These are phyloP conservation scores for Gila orcuttii DNA, from an alignment of 2,113 vertebrate genomes.

Conservation along the genomic window DNA sequence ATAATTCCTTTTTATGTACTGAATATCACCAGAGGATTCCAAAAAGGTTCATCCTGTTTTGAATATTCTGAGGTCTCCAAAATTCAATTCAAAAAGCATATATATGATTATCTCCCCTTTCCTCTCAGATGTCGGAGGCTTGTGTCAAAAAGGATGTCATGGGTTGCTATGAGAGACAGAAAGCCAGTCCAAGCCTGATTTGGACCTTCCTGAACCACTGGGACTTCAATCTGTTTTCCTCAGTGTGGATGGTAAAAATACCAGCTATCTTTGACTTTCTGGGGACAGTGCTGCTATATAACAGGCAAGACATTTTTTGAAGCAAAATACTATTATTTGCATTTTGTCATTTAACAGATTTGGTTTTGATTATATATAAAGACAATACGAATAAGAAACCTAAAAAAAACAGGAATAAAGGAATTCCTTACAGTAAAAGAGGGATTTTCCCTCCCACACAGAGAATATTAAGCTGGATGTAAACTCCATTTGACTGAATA, in stretches of 20 bases:
- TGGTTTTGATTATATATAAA: background rate
- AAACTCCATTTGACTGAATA: conserved; percentile 3
- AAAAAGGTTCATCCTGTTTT: conserved; percentile 20
- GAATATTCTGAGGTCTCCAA: conserved; percentile 17
- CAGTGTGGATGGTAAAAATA: conserved; percentile 26
- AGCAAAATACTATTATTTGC: background rate
- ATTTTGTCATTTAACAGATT: background rate
- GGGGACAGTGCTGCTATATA: background rate
- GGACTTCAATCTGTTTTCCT: conserved; percentile 23
- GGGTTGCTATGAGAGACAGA: conserved; percentile 33
- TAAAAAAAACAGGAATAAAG: background rate
- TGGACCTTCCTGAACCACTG: conserved; percentile 44
- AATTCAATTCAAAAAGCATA: conserved; percentile 16
- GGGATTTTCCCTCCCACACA: conserved; percentile 5
- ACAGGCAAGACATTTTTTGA: background rate
- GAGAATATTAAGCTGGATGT: conserved; percentile 20
- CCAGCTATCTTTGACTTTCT: conserved; percentile 23
- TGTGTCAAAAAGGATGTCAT: conserved; percentile 58
- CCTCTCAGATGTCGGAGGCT: conserved; percentile 35
- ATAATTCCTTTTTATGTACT: background rate
- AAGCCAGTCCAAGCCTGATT: conserved; percentile 51
- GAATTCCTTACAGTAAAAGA: background rate
- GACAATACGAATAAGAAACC: background rate
- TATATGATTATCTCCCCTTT: conserved; percentile 35
- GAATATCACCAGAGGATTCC: background rate